A percentile compares a stretch with the other conserved stretches of the same genome.
phyloP scores from a whole-genome alignment of 2,888 invertebrate genomes.

The Lissocephala sabroskyi region DNA sequence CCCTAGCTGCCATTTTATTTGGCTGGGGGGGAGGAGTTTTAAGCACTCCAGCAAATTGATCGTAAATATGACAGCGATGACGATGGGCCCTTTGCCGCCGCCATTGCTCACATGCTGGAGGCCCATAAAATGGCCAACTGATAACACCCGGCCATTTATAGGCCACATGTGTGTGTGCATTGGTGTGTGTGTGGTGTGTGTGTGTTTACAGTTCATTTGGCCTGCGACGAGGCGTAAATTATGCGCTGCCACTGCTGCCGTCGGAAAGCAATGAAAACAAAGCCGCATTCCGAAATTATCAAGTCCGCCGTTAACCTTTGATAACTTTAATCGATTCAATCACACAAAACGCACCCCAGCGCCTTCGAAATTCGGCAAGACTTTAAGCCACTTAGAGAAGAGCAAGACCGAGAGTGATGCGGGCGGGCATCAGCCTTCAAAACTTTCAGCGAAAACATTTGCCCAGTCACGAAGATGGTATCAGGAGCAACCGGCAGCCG shows the following conservation, averaged over 20 bases:
- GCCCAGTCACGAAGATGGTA: slow-evolving; percentile 1
- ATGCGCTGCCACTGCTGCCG: slow-evolving; percentile 18
- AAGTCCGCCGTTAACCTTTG: slow-evolving; percentile 45
- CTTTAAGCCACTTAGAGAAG: neutral
- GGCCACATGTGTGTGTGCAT: no score
- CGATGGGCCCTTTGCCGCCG: slow-evolving; percentile 1
- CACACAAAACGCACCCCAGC: no score
- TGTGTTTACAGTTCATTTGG: slow-evolving; percentile 51
- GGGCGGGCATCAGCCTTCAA: slow-evolving; percentile 11
- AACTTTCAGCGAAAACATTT: slow-evolving; percentile 16
- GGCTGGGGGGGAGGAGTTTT: no score
- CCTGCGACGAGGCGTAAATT: slow-evolving; percentile 35
- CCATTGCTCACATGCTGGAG: slow-evolving; percentile 40
- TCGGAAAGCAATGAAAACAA: slow-evolving; percentile 10
- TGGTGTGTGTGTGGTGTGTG: no score
- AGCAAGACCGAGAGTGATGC: slow-evolving; percentile 7
- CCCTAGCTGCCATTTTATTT: no score
- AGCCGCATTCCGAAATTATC: slow-evolving; percentile 32
- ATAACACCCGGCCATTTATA: slow-evolving; percentile 12
- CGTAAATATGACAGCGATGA: slow-evolving; percentile 39
- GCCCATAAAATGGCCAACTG: slow-evolving; percentile 34
- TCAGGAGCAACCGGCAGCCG: neutral
- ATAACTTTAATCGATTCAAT: slow-evolving; percentile 16
- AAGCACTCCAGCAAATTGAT: slow-evolving; percentile 57
- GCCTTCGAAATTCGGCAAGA: neutral